phyloP scores from a whole-genome alignment of 2,113 vertebrate genomes.

The Trachemys scripta region DNA sequence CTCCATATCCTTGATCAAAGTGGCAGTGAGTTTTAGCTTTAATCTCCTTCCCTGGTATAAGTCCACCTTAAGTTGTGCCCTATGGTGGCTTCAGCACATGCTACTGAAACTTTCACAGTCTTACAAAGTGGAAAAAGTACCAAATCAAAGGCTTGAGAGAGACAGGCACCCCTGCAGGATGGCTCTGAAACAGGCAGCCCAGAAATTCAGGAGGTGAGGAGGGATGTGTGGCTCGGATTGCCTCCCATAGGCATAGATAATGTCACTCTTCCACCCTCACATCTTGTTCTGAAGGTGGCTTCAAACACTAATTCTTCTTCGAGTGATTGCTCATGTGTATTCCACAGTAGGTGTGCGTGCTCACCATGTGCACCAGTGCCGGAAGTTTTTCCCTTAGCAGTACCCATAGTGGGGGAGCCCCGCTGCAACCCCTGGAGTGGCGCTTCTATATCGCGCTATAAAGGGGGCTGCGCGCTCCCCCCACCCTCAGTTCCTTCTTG shows the following conservation, averaged over 20 bases:
- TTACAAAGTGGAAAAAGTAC: background rate
- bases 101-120: accelerated
- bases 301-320: background rate
- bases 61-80: background rate
- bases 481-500: too few relatives aligned
- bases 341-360: too few relatives aligned
- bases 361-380: too few relatives aligned
- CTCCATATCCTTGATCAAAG: background rate
- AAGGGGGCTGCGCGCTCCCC: too few relatives aligned
- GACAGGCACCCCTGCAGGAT: background rate
- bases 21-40: background rate
- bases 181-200: accelerated
- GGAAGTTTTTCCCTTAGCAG: too few relatives aligned
- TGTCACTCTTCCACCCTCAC: background rate
- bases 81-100: background rate
- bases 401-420: too few relatives aligned
- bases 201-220: background rate
- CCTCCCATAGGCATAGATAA: background rate
- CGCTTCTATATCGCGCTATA: too few relatives aligned
- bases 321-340: too few relatives aligned
- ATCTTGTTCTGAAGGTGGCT: background rate
- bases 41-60: background rate
- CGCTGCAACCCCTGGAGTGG: too few relatives aligned
- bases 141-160: background rate
- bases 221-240: accelerated